A percentile compares a stretch with the other conserved stretches of the same genome.
These are phyloP conservation scores for Epinephelus awoara DNA, from an alignment of 2,797 vertebrate genomes.

Conservation along the genomic window DNA sequence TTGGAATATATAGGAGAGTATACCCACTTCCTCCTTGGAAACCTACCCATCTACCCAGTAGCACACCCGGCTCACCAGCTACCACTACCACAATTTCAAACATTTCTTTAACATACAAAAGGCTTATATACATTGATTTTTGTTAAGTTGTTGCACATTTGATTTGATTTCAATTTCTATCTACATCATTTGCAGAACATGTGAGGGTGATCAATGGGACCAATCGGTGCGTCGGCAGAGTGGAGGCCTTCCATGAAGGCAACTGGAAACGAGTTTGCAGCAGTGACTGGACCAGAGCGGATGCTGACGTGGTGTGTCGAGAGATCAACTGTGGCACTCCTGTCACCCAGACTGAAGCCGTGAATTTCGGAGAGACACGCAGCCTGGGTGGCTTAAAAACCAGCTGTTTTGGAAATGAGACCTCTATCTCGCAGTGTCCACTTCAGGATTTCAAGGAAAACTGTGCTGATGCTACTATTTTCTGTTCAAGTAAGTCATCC, in stretches of 20 bases:
- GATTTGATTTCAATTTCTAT: background rate
- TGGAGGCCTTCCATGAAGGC: constrained; percentile 50
- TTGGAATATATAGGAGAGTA: too few relatives aligned
- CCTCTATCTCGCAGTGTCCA: constrained; percentile 58
- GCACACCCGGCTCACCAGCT: too few relatives aligned
- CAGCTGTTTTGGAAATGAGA: constrained; percentile 76
- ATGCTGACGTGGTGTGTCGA: constrained; percentile 71
- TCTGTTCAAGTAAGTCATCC: constrained; percentile 70
- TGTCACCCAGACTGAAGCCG: rapidly evolving
- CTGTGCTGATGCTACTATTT: constrained; percentile 61
- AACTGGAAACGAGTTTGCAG: constrained; percentile 73
- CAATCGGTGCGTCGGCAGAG: constrained; percentile 71
- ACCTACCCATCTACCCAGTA: too few relatives aligned
- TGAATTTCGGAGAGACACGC: constrained; percentile 47
- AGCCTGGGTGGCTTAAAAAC: constrained; percentile 43
- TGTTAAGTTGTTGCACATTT: background rate
- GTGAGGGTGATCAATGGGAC: constrained; percentile 69
- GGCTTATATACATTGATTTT: background rate
- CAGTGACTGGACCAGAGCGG: constrained; percentile 50
- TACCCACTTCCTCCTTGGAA: too few relatives aligned
- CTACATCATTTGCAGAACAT: constrained; percentile 49
- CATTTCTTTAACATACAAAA: background rate
- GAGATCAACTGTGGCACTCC: constrained; percentile 73
- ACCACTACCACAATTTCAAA: too few relatives aligned
- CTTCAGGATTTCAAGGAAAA: constrained; percentile 38